phyloP scores from a whole-genome alignment of 2,113 vertebrate genomes.

The Sitta europaea region DNA sequence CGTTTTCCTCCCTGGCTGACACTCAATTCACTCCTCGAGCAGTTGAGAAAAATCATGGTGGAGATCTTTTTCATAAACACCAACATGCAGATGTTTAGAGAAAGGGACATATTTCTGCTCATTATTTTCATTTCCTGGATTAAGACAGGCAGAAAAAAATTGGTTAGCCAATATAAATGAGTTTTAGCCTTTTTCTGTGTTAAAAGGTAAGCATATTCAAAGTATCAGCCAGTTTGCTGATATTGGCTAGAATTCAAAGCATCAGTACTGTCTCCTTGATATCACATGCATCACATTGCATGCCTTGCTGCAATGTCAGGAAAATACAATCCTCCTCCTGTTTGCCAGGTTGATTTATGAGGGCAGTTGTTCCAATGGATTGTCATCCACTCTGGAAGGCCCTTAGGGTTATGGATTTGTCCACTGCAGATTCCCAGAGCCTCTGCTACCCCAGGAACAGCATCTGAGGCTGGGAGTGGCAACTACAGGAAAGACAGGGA shows the following conservation, averaged over 20 bases:
- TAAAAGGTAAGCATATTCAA: slow-evolving; percentile 44
- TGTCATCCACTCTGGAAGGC: background rate
- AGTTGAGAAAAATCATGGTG: background rate
- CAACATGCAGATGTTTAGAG: slow-evolving; percentile 11
- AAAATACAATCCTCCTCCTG: background rate
- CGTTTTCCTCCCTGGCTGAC: background rate
- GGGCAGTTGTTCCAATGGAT: accelerated
- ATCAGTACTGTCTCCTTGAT: background rate
- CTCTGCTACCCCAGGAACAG: background rate
- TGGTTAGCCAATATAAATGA: background rate
- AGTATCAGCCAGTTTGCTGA: slow-evolving; percentile 18
- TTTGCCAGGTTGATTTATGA: background rate
- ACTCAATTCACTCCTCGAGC: background rate
- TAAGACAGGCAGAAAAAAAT: slow-evolving; percentile 8
- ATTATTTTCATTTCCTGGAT: slow-evolving; percentile 26
- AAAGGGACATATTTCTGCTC: background rate
- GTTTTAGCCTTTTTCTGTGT: background rate
- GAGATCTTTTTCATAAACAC: background rate
- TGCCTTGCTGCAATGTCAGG: background rate
- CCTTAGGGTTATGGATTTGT: background rate
- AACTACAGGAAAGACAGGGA: background rate
- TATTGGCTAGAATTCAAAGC: slow-evolving; percentile 16
- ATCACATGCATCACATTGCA: background rate
- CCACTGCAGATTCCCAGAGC: background rate
- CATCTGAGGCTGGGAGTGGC: background rate